Percentiles rank a stretch among this genome's conserved stretches.
Conservation (phyloP, 2,113 vertebrate species). For the Proterorhinus semilunaris region DNA sequence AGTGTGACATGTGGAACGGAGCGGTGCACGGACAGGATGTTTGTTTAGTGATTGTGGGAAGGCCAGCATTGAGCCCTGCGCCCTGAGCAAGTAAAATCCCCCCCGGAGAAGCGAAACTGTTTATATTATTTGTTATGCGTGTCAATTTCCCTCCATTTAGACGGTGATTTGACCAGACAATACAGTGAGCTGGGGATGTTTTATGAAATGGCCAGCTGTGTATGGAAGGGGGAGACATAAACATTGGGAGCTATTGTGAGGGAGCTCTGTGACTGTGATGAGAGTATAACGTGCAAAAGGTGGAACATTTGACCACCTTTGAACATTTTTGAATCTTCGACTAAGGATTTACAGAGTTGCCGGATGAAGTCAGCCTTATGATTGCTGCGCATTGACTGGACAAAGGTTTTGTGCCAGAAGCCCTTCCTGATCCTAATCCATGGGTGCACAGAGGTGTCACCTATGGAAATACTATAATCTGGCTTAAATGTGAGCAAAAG, state of each 20-base stretch:
- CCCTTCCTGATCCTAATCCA: no score
- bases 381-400: no score
- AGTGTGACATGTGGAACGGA: slow-evolving; percentile 59
- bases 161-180: slow-evolving; percentile 62
- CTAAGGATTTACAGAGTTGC: no score
- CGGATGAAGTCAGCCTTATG: no score
- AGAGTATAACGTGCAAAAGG: background rate
- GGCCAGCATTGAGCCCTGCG: slow-evolving; percentile 50
- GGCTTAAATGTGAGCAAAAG: no score
- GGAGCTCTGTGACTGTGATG: background rate
- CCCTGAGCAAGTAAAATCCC: slow-evolving; percentile 59
- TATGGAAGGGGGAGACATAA: slow-evolving; percentile 28
- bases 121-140: slow-evolving; percentile 69
- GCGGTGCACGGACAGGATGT: slow-evolving; percentile 67
- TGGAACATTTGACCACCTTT: background rate
- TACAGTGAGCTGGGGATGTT: slow-evolving; percentile 47
- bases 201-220: slow-evolving; percentile 26
- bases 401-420: no score
- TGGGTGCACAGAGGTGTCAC: no score
- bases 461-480: no score
- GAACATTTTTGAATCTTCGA: no score
- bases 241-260: slow-evolving; percentile 38
- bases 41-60: slow-evolving; percentile 72
- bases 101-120: slow-evolving; percentile 48
- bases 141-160: slow-evolving; percentile 70